A percentile compares a stretch with the other conserved stretches of the same genome.
Evolutionary conservation across 2,113 vertebrate species (phyloP).

Genomic region (Ranitomeya variabilis): DNA sequence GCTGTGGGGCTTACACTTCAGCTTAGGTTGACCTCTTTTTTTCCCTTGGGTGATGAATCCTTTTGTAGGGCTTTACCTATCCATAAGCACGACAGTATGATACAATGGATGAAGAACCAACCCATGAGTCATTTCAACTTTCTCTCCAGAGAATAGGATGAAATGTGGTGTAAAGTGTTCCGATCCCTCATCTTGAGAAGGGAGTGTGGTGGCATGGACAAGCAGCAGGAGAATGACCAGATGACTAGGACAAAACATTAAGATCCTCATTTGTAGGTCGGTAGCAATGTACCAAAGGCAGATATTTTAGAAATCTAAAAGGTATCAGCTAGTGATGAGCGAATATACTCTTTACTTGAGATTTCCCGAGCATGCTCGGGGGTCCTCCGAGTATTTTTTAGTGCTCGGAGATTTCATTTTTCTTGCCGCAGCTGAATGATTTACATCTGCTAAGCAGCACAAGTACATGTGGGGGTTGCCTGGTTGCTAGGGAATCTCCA

Average conservation of each 20-base stretch:
- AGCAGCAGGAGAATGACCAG: background rate
- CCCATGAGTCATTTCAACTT: background rate
- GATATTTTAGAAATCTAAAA: no score
- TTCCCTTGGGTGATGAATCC: background rate
- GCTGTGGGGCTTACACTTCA: background rate
- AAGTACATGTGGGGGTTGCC: no score
- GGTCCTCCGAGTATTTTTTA: no score
- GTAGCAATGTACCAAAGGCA: no score
- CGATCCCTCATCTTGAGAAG: background rate
- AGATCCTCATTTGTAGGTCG: background rate
- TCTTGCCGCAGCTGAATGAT: no score
- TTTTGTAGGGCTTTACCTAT: background rate
- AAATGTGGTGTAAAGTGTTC: background rate
- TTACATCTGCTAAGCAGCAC: no score
- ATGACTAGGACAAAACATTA: background rate
- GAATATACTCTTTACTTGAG: no score
- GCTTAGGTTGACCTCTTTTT: background rate
- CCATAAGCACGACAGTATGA: background rate
- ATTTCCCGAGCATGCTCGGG: no score
- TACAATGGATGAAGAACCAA: background rate
- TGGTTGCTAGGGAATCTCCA: no score
- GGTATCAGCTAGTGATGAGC: no score
- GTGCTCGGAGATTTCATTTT: no score
- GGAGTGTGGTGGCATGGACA: background rate
- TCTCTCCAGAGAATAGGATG: background rate